Percentiles rank a stretch among this genome's conserved stretches.
phyloP scores from a whole-genome alignment of 2,888 invertebrate genomes.

The Tethea ocularis region DNA sequence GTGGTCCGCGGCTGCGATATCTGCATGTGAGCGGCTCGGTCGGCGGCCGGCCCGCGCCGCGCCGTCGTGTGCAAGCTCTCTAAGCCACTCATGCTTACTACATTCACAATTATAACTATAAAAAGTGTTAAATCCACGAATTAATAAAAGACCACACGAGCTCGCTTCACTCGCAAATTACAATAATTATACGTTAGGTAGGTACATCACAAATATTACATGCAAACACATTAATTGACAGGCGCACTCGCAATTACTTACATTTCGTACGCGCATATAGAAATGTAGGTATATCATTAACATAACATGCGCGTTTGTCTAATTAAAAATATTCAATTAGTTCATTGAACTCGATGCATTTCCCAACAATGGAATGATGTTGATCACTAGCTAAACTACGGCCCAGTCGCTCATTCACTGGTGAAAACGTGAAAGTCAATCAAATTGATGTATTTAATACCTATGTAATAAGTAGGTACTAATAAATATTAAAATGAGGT shows the following conservation, averaged over 20 bases:
- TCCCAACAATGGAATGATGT: neutral
- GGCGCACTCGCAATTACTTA: constrained; percentile 1
- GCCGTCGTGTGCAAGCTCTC: neutral
- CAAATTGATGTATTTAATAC: too few species aligned
- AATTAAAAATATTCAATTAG: constrained; percentile 6
- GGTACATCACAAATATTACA: neutral
- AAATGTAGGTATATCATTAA: neutral
- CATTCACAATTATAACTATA: neutral
- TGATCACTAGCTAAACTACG: neutral
- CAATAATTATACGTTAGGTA: neutral
- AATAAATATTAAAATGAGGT: neutral
- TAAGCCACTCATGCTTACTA: neutral
- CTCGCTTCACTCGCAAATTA: neutral
- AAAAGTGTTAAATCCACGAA: neutral
- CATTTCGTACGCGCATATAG: neutral
- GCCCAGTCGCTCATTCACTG: neutral
- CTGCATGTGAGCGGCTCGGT: neutral
- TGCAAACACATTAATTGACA: constrained; percentile 1
- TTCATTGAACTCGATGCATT: constrained; percentile 4
- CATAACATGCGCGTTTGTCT: neutral
- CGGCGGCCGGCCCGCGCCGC: neutral
- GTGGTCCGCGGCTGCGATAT: neutral
- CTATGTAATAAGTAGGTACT: too few species aligned
- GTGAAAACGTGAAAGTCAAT: too few species aligned
- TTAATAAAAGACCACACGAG: neutral